Evolutionary conservation across 2,797 vertebrate genomes (phyloP).

Genomic region (Harpagifer antarcticus): DNA sequence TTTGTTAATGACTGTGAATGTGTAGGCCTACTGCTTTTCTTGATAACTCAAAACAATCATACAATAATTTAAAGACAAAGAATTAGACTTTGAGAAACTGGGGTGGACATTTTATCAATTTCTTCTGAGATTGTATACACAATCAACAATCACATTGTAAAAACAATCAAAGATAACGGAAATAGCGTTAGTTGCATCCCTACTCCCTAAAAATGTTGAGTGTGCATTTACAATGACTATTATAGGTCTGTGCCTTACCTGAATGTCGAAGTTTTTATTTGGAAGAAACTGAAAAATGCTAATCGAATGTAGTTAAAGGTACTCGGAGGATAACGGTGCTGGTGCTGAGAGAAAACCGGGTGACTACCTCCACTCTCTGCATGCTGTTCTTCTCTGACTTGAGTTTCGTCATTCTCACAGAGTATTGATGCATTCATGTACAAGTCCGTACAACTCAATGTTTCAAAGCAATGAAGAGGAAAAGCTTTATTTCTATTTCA

Average conservation of each 20-base stretch:
- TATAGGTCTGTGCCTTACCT: conserved; percentile 38
- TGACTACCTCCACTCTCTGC: not conserved
- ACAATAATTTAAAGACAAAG: no score
- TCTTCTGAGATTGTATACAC: no score
- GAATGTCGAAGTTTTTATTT: not conserved
- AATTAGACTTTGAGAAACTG: no score
- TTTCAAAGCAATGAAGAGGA: fast-evolving
- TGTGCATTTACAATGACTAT: not conserved
- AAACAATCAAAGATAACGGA: no score
- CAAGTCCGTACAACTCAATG: fast-evolving
- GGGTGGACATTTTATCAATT: no score
- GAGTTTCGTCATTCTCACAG: conserved; percentile 29
- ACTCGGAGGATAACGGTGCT: not conserved
- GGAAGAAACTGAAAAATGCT: not conserved
- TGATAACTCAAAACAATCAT: no score
- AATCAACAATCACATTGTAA: no score
- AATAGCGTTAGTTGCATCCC: not conserved
- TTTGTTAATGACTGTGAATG: no score
- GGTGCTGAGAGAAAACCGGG: not conserved
- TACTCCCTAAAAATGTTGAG: not conserved
- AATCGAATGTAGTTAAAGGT: fast-evolving
- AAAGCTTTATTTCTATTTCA: not conserved
- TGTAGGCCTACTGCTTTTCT: no score
- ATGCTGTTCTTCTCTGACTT: not conserved
- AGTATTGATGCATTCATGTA: conserved; percentile 38